Evolutionary conservation across 2,113 vertebrate genomes (phyloP).

Genomic region (Marcusenius ussheri): DNA sequence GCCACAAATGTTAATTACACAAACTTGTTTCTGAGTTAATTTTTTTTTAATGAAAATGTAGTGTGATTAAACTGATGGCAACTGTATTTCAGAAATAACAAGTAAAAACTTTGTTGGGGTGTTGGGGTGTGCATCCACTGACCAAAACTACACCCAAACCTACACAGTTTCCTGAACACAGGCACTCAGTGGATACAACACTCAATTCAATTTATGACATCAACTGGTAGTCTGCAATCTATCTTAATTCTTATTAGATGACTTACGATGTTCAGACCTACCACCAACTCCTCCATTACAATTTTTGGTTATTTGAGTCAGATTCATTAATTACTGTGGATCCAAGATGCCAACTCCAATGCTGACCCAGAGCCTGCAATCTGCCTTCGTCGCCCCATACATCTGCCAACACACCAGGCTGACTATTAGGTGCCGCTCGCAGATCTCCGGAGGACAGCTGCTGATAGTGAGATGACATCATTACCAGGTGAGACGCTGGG

Average conservation of each 20-base stretch:
- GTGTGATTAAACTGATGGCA: not conserved
- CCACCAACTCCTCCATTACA: not conserved
- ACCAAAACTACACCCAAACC: not conserved
- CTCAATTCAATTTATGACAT: not conserved
- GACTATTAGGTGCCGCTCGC: too few species aligned
- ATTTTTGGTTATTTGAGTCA: not conserved
- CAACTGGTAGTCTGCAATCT: not conserved
- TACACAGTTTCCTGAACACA: not conserved
- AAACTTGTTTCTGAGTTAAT: not conserved
- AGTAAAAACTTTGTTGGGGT: not conserved
- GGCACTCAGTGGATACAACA: not conserved
- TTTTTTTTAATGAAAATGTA: not conserved
- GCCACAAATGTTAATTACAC: not conserved
- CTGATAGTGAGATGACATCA: too few species aligned
- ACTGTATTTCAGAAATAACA: not conserved
- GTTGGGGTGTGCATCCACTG: not conserved
- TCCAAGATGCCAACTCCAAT: not conserved
- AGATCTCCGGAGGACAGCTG: too few species aligned
- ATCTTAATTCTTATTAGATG: not conserved
- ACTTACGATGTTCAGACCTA: not conserved
- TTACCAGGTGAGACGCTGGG: too few species aligned
- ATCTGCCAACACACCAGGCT: too few species aligned
- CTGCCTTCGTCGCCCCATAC: too few species aligned
- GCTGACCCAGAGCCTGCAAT: not conserved
- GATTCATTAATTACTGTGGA: not conserved